Conservation (phyloP, 2,797 vertebrate species). For the Periparus ater region DNA sequence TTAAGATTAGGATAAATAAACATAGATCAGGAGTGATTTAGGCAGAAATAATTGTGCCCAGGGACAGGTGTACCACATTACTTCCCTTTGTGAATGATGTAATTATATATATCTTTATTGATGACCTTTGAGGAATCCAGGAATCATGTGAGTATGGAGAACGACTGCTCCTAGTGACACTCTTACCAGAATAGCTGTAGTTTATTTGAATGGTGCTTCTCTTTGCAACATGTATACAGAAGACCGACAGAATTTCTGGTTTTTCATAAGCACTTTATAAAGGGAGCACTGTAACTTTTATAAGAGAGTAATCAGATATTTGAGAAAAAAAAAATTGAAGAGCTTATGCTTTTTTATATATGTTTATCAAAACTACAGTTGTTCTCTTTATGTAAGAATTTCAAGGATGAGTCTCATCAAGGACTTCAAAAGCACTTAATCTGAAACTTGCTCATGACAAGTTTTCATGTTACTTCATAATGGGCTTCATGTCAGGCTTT, state of each 20-base stretch:
- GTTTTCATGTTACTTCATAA: background rate
- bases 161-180: background rate
- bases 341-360: background rate
- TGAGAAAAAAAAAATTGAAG: background rate
- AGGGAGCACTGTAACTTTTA: background rate
- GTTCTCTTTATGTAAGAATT: background rate
- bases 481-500: background rate
- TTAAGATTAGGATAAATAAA: background rate
- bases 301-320: background rate
- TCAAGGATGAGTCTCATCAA: background rate
- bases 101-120: background rate
- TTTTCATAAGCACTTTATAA: background rate
- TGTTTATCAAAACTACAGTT: background rate
- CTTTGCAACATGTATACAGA: background rate
- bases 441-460: background rate
- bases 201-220: background rate
- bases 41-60: background rate
- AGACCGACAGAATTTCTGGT: background rate
- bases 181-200: background rate
- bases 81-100: background rate
- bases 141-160: background rate
- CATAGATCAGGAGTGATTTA: background rate
- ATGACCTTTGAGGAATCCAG: background rate
- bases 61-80: background rate
- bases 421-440: background rate